Base-by-base conservation (phyloP, 2,113 vertebrate genomes). In the Scolopax mira region DNA sequence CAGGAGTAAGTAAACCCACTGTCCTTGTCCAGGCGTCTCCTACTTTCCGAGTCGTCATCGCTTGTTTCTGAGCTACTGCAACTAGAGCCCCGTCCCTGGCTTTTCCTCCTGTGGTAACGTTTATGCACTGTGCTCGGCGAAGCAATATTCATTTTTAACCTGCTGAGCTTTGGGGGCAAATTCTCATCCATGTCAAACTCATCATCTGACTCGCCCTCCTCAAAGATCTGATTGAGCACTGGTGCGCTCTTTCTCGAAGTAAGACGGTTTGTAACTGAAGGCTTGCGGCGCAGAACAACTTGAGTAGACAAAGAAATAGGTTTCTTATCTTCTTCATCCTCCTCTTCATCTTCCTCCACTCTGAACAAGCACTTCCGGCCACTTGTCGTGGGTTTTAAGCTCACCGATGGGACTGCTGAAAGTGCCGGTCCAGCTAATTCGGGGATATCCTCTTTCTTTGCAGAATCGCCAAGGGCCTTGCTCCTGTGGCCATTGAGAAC, bases 1-100 rank as follows among this genome's bases (percentile, higher is more conserved):
- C 99, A 99, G 49, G 98, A 97, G 90, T 99, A 99, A 19, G 98
- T 96, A 41, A 99, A 99, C 18, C 99, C 98, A 0, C 99, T 97
- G 57, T 99, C 99, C 81, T 99, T 99, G 74, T 99, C 99, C 2
- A 99, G 98, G 14, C 99, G 98, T 6, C 99, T 98, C 91, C 99
- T 98, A 31, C 99, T 99, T 94, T 99, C 99, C 0, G 99, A 99
- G 96, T 99, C 99, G 0, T 99, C 99, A 1, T 99, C 99, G 2
- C 99, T 99, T 3, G 99, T 99, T 98, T 99, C 99, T 0, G 99
- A 99, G 97, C 99, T 99, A 62, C 99, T 99, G 94, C 99, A 99
- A 3, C 99, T 99, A 4, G 99, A 99, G 65, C 99, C 99, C 1
- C 99, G 98, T 3, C 99, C 99, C 97, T 99, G 99, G 94, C 99